A percentile compares a stretch with the other conserved stretches of the same genome.
Conservation (phyloP, 2,113 vertebrate species). For the Chaenogobius annularis region DNA sequence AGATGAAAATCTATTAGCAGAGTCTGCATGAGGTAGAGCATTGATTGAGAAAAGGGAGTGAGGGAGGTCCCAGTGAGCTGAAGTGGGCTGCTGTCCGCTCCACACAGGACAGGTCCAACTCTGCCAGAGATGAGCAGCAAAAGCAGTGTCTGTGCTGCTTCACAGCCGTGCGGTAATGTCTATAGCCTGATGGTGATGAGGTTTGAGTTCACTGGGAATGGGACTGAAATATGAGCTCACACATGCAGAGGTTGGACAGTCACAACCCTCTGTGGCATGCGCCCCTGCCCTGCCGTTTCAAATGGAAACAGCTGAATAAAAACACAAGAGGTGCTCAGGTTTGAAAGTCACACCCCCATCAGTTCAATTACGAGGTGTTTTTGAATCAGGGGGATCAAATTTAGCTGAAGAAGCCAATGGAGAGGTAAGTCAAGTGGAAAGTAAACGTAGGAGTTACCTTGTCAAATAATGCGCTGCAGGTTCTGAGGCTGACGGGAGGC, state of each 20-base stretch:
- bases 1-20: conserved; percentile 61
- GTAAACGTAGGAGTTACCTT: conserved; percentile 79
- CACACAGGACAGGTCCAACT: conserved; percentile 39
- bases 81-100: conserved; percentile 48
- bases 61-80: conserved; percentile 46
- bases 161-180: conserved; percentile 62
- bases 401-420: conserved; percentile 61
- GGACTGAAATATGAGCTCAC: conserved; percentile 52
- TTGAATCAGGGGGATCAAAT: conserved; percentile 39
- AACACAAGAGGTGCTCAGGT: conserved; percentile 32
- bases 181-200: conserved; percentile 52
- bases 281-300: conserved; percentile 50
- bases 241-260: conserved; percentile 63
- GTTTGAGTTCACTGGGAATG: conserved; percentile 30
- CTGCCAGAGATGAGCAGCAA: conserved; percentile 57
- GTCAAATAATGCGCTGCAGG: conserved; percentile 82
- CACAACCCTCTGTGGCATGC: conserved; percentile 63
- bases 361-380: conserved; percentile 37
- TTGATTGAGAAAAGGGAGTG: conserved; percentile 59
- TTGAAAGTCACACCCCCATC: conserved; percentile 27
- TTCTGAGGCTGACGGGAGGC: conserved; percentile 83
- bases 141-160: conserved; percentile 30
- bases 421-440: conserved; percentile 61
- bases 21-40: conserved; percentile 58
- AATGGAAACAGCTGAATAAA: conserved; percentile 20